These are phyloP conservation scores for Ectemnius lituratus DNA, from an alignment of 2,888 invertebrate species.

Conservation along the genomic window DNA sequence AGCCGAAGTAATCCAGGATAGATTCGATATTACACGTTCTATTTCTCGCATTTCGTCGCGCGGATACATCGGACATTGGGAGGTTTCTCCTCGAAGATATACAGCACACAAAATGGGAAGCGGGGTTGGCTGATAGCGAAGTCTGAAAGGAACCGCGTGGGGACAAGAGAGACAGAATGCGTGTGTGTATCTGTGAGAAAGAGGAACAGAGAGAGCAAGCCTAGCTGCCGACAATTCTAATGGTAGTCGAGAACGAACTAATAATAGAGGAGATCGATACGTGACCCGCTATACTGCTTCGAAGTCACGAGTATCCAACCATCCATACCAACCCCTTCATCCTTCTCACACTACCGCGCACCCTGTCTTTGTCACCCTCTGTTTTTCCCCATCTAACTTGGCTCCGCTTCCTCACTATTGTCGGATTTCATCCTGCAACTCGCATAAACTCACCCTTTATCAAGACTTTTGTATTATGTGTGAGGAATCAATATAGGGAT, in stretches of 20 bases:
- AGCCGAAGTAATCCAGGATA: too few relatives aligned
- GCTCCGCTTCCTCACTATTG: too few relatives aligned
- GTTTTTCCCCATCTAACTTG: too few relatives aligned
- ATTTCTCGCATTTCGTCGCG: not conserved
- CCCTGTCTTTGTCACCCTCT: too few relatives aligned
- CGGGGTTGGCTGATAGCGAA: constrained; percentile 37
- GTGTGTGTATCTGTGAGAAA: too few relatives aligned
- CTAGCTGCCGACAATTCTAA: constrained; percentile 60
- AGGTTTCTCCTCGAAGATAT: constrained; percentile 21
- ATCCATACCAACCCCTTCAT: not conserved
- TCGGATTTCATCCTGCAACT: too few relatives aligned
- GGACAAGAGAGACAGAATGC: too few relatives aligned
- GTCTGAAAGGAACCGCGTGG: constrained; percentile 47
- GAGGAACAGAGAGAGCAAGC: too few relatives aligned
- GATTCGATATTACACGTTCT: not conserved
- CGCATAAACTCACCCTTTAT: too few relatives aligned
- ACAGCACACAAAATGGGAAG: too few relatives aligned
- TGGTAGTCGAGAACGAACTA: constrained; percentile 67
- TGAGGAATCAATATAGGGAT: too few relatives aligned
- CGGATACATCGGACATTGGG: constrained; percentile 10
- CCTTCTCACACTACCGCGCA: not conserved
- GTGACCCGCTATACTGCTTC: constrained; percentile 28
- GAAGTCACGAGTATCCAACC: constrained; percentile 31
- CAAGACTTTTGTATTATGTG: too few relatives aligned
- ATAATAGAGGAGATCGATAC: constrained; percentile 73